Percentiles rank a stretch among this genome's conserved stretches.
These are phyloP conservation scores for Chaetorhynchus papuensis DNA, from an alignment of 2,113 vertebrate genomes.

Conservation along the genomic window DNA sequence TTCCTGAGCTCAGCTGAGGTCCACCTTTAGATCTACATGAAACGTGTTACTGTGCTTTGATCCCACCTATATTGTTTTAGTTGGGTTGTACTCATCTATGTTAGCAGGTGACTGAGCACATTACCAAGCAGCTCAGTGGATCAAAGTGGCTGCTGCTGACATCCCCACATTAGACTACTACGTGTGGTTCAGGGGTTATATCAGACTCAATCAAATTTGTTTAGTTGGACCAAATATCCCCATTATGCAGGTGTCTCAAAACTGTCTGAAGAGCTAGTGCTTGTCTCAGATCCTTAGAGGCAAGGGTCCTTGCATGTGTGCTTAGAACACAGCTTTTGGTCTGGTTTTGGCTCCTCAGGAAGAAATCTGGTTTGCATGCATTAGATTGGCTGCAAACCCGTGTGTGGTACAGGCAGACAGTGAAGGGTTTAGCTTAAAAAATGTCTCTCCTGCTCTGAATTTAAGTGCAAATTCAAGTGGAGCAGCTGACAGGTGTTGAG, in stretches of 20 bases:
- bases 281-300: neutral
- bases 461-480: neutral
- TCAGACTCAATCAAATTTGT: neutral
- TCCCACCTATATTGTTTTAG: neutral
- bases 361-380: neutral
- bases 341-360: neutral
- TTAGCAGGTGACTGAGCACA: neutral
- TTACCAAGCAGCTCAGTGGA: neutral
- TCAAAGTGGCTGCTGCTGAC: neutral
- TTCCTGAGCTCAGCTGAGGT: neutral
- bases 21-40: neutral
- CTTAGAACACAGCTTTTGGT: neutral
- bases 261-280: neutral
- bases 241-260: neutral
- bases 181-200: neutral
- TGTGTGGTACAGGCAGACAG: neutral
- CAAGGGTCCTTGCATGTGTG: fast-evolving
- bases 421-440: neutral
- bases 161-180: neutral
- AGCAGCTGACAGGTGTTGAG: neutral
- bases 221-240: neutral
- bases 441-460: neutral
- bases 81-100: neutral
- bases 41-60: neutral
- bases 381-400: neutral